Evolutionary conservation across 2,888 invertebrate species (phyloP).

Genomic region (Candidula unifasciata): DNA sequence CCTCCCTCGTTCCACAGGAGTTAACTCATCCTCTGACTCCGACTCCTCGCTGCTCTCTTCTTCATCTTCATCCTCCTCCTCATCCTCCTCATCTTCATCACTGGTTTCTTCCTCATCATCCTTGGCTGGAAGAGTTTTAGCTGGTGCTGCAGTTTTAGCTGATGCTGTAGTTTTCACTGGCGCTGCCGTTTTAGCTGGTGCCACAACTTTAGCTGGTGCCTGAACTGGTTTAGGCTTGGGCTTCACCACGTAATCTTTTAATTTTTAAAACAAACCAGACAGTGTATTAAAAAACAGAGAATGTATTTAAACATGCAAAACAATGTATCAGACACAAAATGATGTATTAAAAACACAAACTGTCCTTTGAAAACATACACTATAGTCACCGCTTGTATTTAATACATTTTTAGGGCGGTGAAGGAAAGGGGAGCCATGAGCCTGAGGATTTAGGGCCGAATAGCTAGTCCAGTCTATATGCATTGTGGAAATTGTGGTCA

Average conservation of each 20-base stretch:
- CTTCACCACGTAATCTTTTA: slow-evolving; percentile 5
- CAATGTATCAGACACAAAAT: no score
- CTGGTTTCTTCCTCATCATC: slow-evolving; percentile 82
- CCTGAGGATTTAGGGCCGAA: no score
- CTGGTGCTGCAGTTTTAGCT: slow-evolving; percentile 29
- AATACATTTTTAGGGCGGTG: no score
- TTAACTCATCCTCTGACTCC: slow-evolving; percentile 76
- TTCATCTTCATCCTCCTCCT: slow-evolving; percentile 68
- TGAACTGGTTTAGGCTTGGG: not conserved
- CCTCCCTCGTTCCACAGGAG: slow-evolving; percentile 77
- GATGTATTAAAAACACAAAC: no score
- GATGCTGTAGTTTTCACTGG: slow-evolving; percentile 36
- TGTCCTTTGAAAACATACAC: no score
- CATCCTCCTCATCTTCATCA: slow-evolving; percentile 72
- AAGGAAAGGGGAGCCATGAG: no score
- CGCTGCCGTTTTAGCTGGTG: slow-evolving; percentile 42
- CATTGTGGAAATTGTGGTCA: no score
- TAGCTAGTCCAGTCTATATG: no score
- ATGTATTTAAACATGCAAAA: no score
- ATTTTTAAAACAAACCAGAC: no score
- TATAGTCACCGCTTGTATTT: no score
- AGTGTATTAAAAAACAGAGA: no score
- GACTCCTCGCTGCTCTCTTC: slow-evolving; percentile 78
- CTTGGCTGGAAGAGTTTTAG: slow-evolving; percentile 47
- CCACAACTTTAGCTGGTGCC: not conserved